Evolutionary conservation across 2,797 vertebrate species (phyloP).

Genomic region (Apogon hyalosoma): DNA sequence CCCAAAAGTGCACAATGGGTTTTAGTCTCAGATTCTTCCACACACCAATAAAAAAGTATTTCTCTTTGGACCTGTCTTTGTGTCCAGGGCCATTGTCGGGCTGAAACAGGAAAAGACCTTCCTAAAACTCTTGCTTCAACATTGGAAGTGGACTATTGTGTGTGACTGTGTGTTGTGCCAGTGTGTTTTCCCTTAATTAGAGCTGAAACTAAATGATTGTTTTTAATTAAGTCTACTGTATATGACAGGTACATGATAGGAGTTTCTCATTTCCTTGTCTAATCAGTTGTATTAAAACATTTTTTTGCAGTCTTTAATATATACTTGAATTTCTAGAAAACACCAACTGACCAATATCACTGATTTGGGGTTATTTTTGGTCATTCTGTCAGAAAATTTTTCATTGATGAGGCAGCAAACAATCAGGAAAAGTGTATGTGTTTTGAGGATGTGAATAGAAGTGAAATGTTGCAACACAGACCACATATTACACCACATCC

Average conservation of each 20-base stretch:
- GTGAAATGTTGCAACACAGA: conserved; percentile 41
- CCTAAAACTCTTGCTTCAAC: neutral
- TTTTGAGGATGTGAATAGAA: conserved; percentile 65
- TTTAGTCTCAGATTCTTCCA: neutral
- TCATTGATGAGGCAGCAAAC: conserved; percentile 26
- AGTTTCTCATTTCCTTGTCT: no score
- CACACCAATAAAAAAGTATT: neutral
- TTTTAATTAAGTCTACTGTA: no score
- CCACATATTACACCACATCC: conserved; percentile 48
- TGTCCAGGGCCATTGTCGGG: neutral
- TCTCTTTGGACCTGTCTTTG: no score
- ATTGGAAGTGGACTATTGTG: neutral
- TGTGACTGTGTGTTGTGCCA: neutral
- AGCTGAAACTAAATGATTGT: no score
- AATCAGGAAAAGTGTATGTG: conserved; percentile 27
- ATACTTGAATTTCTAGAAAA: no score
- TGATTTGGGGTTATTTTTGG: conserved; percentile 17
- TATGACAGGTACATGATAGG: neutral
- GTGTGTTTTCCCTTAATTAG: neutral
- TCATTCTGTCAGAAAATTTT: conserved; percentile 8
- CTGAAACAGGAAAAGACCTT: conserved; percentile 14
- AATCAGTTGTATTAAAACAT: neutral
- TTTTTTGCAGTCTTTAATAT: neutral
- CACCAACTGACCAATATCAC: neutral
- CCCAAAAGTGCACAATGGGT: neutral